phyloP scores from a whole-genome alignment of 2,888 invertebrate genomes.

The Pyrochroa serraticornis region DNA sequence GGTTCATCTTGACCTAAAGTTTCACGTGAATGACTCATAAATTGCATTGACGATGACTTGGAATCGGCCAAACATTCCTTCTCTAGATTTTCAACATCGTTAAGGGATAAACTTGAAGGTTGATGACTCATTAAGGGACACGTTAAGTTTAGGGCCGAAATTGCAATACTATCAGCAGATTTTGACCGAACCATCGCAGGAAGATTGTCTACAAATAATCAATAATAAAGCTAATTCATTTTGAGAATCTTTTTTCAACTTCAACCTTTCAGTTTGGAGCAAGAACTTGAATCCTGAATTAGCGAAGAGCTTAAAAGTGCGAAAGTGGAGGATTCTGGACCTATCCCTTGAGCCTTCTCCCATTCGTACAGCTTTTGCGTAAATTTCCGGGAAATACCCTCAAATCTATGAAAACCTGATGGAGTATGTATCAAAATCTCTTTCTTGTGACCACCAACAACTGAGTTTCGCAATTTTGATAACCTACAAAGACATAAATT shows the following conservation, averaged over 20 bases:
- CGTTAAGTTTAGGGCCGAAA: constrained; percentile 48
- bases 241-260: not conserved
- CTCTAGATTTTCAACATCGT: constrained; percentile 73
- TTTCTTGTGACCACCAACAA: constrained; percentile 62
- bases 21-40: constrained; percentile 31
- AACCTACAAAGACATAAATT: constrained; percentile 52
- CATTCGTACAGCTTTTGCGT: constrained; percentile 89
- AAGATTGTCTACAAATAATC: constrained; percentile 15
- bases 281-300: constrained; percentile 45
- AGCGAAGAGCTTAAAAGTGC: constrained; percentile 72
- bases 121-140: constrained; percentile 66
- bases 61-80: constrained; percentile 54
- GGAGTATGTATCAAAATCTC: constrained; percentile 84
- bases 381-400: constrained; percentile 87
- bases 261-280: not conserved
- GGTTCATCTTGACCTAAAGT: constrained; percentile 60
- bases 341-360: constrained; percentile 87
- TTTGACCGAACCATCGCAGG: constrained; percentile 70
- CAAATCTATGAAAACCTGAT: constrained; percentile 82
- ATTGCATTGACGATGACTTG: constrained; percentile 45
- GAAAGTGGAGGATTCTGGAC: constrained; percentile 84
- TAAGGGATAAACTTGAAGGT: constrained; percentile 76
- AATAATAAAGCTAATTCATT: not conserved
- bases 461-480: constrained; percentile 65
- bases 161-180: constrained; percentile 77